Conservation (phyloP, 2,797 vertebrate genomes). For the Danio jaintianensis region DNA sequence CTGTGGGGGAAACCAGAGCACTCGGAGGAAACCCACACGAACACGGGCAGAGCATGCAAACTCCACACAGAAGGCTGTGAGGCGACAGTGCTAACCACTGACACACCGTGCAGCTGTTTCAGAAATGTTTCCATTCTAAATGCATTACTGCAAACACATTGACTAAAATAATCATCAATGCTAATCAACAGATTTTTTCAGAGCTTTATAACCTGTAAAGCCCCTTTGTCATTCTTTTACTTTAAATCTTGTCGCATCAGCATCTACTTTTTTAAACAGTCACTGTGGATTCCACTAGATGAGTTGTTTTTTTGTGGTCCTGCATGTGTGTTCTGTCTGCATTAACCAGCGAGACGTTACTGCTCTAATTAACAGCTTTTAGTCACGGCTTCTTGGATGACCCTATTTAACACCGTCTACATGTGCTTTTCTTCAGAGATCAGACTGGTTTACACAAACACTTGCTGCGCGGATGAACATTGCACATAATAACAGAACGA, state of each 20-base stretch:
- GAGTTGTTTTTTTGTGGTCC: background rate
- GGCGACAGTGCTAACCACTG: background rate
- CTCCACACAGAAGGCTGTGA: too few species aligned
- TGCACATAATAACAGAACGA: background rate
- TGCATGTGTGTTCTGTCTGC: background rate
- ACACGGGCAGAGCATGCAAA: too few species aligned
- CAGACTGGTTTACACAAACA: conserved; percentile 15
- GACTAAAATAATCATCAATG: background rate
- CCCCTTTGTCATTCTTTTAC: background rate
- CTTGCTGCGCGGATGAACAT: background rate
- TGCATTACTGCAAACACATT: background rate
- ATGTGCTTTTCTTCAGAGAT: background rate
- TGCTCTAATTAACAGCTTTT: conserved; percentile 72
- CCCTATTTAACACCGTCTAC: conserved; percentile 57
- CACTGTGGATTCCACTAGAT: background rate
- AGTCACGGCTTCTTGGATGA: conserved; percentile 70
- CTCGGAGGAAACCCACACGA: too few species aligned
- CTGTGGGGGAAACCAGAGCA: too few species aligned
- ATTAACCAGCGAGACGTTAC: conserved; percentile 55
- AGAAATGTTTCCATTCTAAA: background rate
- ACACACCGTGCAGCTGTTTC: background rate
- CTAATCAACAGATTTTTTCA: background rate
- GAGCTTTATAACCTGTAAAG: background rate
- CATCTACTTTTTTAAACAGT: background rate
- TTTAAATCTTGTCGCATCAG: background rate